Conservation (phyloP, 1,140 invertebrate genomes). For the Papilio polyxenes region DNA sequence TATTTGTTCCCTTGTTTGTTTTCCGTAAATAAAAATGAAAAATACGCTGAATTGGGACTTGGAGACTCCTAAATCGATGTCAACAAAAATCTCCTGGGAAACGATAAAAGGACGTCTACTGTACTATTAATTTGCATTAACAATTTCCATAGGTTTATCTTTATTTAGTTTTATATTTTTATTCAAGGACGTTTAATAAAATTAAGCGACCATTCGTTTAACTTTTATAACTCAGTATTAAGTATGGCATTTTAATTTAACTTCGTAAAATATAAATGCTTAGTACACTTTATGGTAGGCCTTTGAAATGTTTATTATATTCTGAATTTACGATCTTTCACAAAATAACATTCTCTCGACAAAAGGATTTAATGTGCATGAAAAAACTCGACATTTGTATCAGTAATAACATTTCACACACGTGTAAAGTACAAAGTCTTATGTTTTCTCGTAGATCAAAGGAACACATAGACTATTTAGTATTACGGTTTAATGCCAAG, state of each 20-base stretch:
- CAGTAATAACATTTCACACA: constrained; percentile 10
- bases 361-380: constrained; percentile 12
- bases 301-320: constrained; percentile 25
- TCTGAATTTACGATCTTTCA: constrained; percentile 9
- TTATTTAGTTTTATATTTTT: not conserved
- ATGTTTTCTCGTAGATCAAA: not conserved
- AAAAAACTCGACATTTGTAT: constrained; percentile 18
- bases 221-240: constrained; percentile 2
- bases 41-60: not conserved
- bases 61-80: not conserved
- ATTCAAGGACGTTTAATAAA: not conserved
- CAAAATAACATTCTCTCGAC: constrained; percentile 15
- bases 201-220: not conserved
- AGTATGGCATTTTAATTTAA: not conserved
- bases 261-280: not conserved
- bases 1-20: not conserved
- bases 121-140: not conserved
- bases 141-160: not conserved
- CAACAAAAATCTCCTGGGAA: not conserved
- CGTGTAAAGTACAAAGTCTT: not conserved
- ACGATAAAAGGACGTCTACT: not conserved
- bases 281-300: not conserved
- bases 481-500: not conserved
- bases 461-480: not conserved
- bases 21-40: not conserved